phyloP scores from a whole-genome alignment of 1,140 invertebrate genomes.

The Lineus longissimus region DNA sequence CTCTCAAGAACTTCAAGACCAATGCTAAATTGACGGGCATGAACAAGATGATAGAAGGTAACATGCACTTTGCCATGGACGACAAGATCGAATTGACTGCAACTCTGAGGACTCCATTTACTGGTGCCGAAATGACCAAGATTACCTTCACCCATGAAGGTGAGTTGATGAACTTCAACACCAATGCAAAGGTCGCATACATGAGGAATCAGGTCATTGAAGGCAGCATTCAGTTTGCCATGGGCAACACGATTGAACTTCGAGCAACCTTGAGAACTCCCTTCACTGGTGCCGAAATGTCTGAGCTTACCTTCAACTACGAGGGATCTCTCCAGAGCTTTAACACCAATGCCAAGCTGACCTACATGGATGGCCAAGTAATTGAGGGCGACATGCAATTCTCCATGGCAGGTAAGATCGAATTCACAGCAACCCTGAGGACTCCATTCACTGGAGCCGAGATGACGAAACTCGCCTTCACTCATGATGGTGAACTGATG shows the following conservation, averaged over 20 bases:
- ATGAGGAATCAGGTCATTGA: not conserved
- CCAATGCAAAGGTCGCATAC: not conserved
- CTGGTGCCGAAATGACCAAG: conserved; percentile 11
- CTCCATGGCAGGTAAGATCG: too few species aligned
- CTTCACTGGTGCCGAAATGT: too few species aligned
- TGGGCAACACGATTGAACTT: too few species aligned
- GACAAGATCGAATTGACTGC: not conserved
- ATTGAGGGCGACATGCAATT: too few species aligned
- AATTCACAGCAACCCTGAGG: too few species aligned
- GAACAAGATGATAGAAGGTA: not conserved
- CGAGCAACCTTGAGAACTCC: too few species aligned
- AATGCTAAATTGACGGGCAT: not conserved
- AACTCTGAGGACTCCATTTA: conserved; percentile 15
- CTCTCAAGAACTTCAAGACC: not conserved
- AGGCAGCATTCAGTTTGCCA: not conserved
- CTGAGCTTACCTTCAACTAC: conserved; percentile 4
- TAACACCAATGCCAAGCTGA: conserved; percentile 8
- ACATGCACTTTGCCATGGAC: too few species aligned
- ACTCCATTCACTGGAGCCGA: too few species aligned
- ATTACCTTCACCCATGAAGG: conserved; percentile 8
- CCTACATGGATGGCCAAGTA: too few species aligned
- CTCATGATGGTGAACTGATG: too few species aligned
- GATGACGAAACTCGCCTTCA: too few species aligned
- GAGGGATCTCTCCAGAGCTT: conserved; percentile 21
- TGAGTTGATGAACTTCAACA: not conserved